These are phyloP conservation scores for Trichogramma dendrolimi DNA, from an alignment of 2,888 invertebrate species.

Conservation along the genomic window DNA sequence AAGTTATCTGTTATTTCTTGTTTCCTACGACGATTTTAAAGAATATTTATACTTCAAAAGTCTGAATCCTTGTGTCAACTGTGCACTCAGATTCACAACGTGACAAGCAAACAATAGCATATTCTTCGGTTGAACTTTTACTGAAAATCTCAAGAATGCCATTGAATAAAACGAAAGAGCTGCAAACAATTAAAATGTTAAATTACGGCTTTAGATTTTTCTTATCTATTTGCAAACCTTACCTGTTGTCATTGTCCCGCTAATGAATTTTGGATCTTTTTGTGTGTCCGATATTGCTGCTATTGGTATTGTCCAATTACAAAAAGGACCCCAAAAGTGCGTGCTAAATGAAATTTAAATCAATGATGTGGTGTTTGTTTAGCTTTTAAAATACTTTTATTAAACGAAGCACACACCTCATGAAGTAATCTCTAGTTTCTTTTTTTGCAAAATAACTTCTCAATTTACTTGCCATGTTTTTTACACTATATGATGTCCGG, in stretches of 20 bases:
- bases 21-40: conserved; percentile 1
- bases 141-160: conserved; percentile 43
- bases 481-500: not conserved
- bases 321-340: conserved; percentile 97
- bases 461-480: conserved; percentile 27
- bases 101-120: conserved; percentile 44
- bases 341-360: conserved; percentile 59
- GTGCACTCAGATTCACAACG: conserved; percentile 39
- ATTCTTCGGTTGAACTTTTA: conserved; percentile 42
- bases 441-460: conserved; percentile 33
- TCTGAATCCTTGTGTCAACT: conserved; percentile 56
- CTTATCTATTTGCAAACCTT: not conserved
- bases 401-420: conserved; percentile 35
- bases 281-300: conserved; percentile 87
- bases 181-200: conserved; percentile 29
- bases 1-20: too few species aligned
- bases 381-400: not conserved
- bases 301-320: conserved; percentile 96
- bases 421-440: conserved; percentile 40
- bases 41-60: conserved; percentile 62
- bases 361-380: conserved; percentile 7
- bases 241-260: conserved; percentile 83
- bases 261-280: conserved; percentile 86
- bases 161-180: conserved; percentile 42
- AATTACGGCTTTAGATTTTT: not conserved